A percentile compares a stretch with the other conserved stretches of the same genome.
Conservation (phyloP, 2,797 vertebrate species). For the Echeneis naucrates region DNA sequence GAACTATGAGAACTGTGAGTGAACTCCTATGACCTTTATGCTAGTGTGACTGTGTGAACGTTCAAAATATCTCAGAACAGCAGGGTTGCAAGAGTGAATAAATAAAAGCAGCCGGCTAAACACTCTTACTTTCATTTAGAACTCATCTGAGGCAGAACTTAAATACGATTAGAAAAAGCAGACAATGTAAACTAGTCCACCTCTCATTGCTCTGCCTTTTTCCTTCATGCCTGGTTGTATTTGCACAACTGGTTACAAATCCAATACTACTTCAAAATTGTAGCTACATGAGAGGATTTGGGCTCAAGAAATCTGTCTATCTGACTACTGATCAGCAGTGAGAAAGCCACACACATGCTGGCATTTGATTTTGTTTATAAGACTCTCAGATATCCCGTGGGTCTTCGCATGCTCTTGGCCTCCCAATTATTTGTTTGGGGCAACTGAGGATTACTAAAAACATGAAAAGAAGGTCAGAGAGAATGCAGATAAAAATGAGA, state of each 20-base stretch:
- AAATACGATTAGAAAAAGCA: slow-evolving; percentile 14
- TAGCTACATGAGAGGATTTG: slow-evolving; percentile 62
- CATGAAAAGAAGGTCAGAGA: neutral
- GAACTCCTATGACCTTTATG: slow-evolving; percentile 54
- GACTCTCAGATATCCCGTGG: slow-evolving; percentile 28
- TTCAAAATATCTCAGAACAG: slow-evolving; percentile 39
- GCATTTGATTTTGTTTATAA: slow-evolving; percentile 58
- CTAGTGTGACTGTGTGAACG: slow-evolving; percentile 7
- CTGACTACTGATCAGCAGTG: slow-evolving; percentile 34
- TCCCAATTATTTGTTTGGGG: slow-evolving; percentile 52
- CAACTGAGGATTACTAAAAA: slow-evolving; percentile 33
- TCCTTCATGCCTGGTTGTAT: slow-evolving; percentile 37
- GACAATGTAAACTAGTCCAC: slow-evolving; percentile 12
- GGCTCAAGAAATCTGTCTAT: slow-evolving; percentile 49
- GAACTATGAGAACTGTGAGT: slow-evolving; percentile 20
- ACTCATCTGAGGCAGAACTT: slow-evolving; percentile 24
- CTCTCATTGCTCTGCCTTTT: slow-evolving; percentile 41
- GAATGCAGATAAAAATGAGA: slow-evolving; percentile 12
- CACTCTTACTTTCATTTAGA: slow-evolving; percentile 36
- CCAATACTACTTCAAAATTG: slow-evolving; percentile 70
- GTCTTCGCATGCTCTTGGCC: slow-evolving; percentile 26
- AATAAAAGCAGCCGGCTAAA: slow-evolving; percentile 36
- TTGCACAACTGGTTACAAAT: slow-evolving; percentile 62
- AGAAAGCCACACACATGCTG: slow-evolving; percentile 44
- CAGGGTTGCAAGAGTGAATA: slow-evolving; percentile 15